Conservation (phyloP, 2,888 invertebrate genomes). For the Coenonympha glycerion region DNA sequence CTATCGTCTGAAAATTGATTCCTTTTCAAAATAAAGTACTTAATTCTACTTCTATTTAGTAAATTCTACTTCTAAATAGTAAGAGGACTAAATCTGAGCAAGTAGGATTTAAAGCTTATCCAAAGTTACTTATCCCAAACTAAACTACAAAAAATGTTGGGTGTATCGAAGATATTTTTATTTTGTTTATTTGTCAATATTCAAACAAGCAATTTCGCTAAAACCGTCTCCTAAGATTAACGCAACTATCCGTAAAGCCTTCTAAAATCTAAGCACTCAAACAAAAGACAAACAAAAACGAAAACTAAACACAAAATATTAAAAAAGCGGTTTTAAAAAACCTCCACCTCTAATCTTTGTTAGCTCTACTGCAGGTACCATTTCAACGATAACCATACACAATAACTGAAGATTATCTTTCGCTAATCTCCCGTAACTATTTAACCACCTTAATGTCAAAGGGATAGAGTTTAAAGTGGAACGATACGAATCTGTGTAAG, state of each 20-base stretch:
- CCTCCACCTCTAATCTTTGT: slow-evolving; percentile 38
- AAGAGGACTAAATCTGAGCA: no score
- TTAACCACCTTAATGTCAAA: slow-evolving; percentile 27
- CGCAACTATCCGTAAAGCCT: slow-evolving; percentile 15
- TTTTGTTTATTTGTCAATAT: neutral
- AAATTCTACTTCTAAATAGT: no score
- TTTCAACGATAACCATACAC: slow-evolving; percentile 68
- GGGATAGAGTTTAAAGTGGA: slow-evolving; percentile 27
- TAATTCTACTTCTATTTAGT: no score
- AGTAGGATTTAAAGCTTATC: no score
- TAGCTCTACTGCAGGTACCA: slow-evolving; percentile 41
- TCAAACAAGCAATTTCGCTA: neutral
- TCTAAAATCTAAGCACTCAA: slow-evolving; percentile 15
- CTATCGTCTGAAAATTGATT: no score
- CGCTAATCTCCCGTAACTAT: slow-evolving; percentile 37
- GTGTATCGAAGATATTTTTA: no score
- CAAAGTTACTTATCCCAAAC: no score
- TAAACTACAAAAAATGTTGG: no score
- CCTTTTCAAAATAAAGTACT: no score
- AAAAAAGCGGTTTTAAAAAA: slow-evolving; percentile 19
- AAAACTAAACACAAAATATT: slow-evolving; percentile 9
- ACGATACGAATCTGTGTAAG: slow-evolving; percentile 16
- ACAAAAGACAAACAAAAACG: slow-evolving; percentile 19
- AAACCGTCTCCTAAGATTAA: slow-evolving; percentile 12
- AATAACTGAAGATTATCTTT: slow-evolving; percentile 66